A percentile compares a stretch with the other conserved stretches of the same genome.
phyloP scores from a whole-genome alignment of 2,797 vertebrate species.

The Paguma larvata region DNA sequence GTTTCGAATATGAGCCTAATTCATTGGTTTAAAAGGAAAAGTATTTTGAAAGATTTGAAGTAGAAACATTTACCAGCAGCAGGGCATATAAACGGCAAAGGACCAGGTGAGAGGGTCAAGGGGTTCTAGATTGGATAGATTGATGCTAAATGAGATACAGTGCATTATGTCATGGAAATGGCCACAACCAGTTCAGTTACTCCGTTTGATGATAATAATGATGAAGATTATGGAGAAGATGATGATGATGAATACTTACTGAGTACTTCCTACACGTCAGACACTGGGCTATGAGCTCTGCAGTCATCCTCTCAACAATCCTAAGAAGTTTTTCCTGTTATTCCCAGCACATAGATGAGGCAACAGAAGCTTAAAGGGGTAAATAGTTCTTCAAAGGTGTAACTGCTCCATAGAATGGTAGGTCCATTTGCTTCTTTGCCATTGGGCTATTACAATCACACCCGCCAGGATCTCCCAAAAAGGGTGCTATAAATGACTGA shows the following conservation, averaged over 20 bases:
- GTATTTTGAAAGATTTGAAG: conserved; percentile 46
- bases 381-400: background rate
- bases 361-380: background rate
- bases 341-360: background rate
- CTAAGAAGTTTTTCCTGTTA: background rate
- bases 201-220: background rate
- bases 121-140: background rate
- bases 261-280: background rate
- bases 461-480: background rate
- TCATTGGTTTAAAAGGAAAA: conserved; percentile 42
- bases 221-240: background rate
- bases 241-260: background rate
- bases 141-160: background rate
- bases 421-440: background rate
- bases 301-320: background rate
- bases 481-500: background rate
- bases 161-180: background rate
- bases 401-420: background rate
- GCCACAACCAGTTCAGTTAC: background rate
- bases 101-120: background rate
- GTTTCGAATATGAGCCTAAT: conserved; percentile 64
- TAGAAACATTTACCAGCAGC: background rate
- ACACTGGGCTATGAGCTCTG: background rate
- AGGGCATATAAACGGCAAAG: background rate
- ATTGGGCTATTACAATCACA: background rate